Conservation (phyloP, 2,113 vertebrate species). For the Delphinapterus leucas region DNA sequence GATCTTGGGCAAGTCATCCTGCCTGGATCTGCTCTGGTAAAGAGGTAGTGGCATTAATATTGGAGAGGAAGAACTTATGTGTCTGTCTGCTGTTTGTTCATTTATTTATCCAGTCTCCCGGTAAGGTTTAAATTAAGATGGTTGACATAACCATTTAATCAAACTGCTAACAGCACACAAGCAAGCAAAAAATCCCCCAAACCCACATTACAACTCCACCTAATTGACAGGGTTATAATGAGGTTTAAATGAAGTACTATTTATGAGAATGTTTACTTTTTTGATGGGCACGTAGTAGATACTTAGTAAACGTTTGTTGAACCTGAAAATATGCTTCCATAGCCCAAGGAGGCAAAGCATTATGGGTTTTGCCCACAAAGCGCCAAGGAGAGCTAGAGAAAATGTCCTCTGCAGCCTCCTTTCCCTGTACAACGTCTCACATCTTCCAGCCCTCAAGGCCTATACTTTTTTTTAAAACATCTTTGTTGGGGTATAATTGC, state of each 20-base stretch:
- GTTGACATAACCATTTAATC: not conserved
- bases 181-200: not conserved
- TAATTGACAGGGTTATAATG: not conserved
- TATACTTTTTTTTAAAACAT: too few relatives aligned
- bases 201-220: not conserved
- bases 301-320: not conserved
- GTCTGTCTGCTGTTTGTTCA: not conserved
- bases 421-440: fast-evolving
- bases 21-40: not conserved
- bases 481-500: too few relatives aligned
- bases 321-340: not conserved
- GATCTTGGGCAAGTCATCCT: not conserved
- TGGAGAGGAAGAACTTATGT: not conserved
- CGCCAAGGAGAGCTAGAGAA: not conserved
- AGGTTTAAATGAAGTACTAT: not conserved
- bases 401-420: not conserved
- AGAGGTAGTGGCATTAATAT: not conserved
- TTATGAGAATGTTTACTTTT: not conserved
- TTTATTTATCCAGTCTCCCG: not conserved
- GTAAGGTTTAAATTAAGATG: not conserved
- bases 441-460: not conserved
- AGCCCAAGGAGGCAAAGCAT: not conserved
- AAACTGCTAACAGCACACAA: not conserved
- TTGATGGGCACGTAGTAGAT: not conserved
- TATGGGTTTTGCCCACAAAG: fast-evolving